Conservation (phyloP, 2,113 vertebrate genomes). For the Peromyscus polionotus region DNA sequence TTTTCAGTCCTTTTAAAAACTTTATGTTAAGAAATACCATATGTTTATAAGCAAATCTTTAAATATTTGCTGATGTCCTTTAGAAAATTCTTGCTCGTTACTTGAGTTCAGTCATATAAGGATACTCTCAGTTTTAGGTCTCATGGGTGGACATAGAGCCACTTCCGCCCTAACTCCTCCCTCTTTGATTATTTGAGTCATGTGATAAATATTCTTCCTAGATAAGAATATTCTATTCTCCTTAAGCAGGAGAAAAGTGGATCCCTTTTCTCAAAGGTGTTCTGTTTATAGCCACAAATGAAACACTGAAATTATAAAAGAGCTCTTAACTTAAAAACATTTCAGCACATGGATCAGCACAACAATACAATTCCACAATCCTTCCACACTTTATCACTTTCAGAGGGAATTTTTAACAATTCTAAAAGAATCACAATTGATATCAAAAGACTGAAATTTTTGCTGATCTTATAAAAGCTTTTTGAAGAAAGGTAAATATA, state of each 20-base stretch:
- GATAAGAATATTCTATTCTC: constrained; percentile 1
- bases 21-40: background rate
- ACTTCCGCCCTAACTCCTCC: background rate
- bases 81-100: background rate
- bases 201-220: background rate
- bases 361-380: background rate
- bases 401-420: background rate
- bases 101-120: background rate
- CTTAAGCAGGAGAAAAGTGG: background rate
- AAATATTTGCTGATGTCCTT: background rate
- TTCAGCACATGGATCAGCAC: background rate
- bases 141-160: background rate
- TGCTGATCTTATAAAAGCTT: background rate
- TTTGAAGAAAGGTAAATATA: background rate
- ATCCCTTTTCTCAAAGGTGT: background rate
- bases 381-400: constrained; percentile 10
- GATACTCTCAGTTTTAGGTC: background rate
- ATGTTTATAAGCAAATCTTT: constrained; percentile 29
- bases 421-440: background rate
- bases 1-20: constrained; percentile 18
- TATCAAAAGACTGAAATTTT: background rate
- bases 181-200: background rate
- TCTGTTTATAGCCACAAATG: background rate
- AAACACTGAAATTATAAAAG: background rate
- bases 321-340: background rate